Percentiles rank a stretch among this genome's conserved stretches.
Conservation (phyloP, 2,797 vertebrate species). For the Labeo calbasu region DNA sequence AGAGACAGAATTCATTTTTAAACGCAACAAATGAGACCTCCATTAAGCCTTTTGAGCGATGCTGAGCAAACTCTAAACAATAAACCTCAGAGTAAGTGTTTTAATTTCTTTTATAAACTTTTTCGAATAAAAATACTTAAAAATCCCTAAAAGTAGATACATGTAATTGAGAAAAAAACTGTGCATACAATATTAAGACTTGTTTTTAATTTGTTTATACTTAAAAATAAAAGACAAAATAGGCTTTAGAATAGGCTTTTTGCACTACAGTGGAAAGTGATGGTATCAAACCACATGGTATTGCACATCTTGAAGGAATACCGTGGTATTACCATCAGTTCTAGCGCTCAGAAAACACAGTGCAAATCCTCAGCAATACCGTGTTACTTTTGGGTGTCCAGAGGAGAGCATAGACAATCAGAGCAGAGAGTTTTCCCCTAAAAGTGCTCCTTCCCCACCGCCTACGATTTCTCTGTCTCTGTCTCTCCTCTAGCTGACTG, state of each 20-base stretch:
- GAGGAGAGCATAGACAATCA: constrained; percentile 45
- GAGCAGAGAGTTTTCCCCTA: constrained; percentile 43
- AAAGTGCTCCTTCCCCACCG: constrained; percentile 45
- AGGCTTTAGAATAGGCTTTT: background rate
- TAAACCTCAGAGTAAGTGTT: background rate
- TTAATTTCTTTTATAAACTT: constrained; percentile 1
- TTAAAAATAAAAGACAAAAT: background rate
- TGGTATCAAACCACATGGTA: background rate
- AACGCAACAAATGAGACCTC: background rate
- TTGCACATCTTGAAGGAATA: background rate
- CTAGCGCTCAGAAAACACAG: background rate
- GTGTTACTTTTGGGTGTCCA: constrained; percentile 28
- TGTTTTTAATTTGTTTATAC: background rate
- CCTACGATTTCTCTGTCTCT: constrained; percentile 24
- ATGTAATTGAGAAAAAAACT: background rate
- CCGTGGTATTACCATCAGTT: background rate
- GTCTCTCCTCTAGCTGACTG: constrained; percentile 53
- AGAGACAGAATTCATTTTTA: background rate
- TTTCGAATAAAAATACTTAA: background rate
- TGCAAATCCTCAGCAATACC: background rate
- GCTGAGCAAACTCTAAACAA: background rate
- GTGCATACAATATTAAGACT: background rate
- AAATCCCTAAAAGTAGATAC: background rate
- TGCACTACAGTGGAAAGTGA: background rate
- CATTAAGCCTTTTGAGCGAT: background rate